These are phyloP conservation scores for Philantomba maxwellii DNA, from an alignment of 2,113 vertebrate genomes.

Conservation along the genomic window DNA sequence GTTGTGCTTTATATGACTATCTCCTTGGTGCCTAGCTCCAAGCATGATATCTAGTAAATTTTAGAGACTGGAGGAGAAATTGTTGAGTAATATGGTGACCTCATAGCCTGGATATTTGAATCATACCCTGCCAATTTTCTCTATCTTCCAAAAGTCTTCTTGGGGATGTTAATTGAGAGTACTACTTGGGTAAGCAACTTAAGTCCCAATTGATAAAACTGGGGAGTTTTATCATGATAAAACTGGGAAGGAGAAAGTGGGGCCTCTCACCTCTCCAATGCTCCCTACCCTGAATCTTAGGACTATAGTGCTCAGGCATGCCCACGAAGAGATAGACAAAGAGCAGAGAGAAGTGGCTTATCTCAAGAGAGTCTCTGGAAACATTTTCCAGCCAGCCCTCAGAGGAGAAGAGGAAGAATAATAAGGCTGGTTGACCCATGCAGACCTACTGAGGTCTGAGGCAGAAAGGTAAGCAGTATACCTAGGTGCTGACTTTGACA, in stretches of 20 bases:
- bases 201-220: neutral
- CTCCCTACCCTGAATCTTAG: neutral
- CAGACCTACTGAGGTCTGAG: neutral
- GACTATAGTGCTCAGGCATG: neutral
- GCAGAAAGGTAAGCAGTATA: neutral
- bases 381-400: neutral
- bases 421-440: neutral
- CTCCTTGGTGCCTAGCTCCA: neutral
- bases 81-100: neutral
- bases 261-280: neutral
- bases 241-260: neutral
- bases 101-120: neutral
- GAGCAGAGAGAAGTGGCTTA: neutral
- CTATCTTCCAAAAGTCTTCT: neutral
- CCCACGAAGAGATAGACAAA: neutral
- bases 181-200: neutral
- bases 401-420: neutral
- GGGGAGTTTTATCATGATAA: too few species aligned
- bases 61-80: neutral
- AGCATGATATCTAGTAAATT: neutral
- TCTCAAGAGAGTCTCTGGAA: neutral
- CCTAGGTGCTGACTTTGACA: neutral
- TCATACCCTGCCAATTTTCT: neutral
- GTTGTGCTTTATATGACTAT: neutral
- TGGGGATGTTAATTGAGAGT: neutral